Evolutionary conservation across 1,140 invertebrate genomes (phyloP), one percentile per base, ranked within the genome.

Genomic region (Zaprionus davidi): DNA sequence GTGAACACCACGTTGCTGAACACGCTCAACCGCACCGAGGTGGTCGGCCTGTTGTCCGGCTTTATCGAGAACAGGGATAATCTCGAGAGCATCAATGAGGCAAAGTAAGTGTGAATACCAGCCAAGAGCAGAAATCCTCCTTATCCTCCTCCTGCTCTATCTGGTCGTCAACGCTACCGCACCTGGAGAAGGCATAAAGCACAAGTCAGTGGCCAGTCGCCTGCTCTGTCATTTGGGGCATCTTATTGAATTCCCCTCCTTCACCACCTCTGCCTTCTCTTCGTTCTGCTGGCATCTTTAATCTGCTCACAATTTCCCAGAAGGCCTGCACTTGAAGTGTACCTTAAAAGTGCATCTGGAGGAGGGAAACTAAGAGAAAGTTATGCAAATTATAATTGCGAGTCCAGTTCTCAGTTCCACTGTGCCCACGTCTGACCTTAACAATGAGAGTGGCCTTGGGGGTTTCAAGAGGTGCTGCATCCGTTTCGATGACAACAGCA

Each of bases 21-120:
- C 46, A 83, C 36, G 28, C 74, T 91, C 13, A 92, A 92, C 70
- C 78, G 91, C 44, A 81, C 91, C n/a, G 91, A 92, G 78, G 79
- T 92, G 57, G 82, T 92, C 57, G 73, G 63, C 63, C 75, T 92
- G 17, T 77, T 92, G 12, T 82, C 91, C 9, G 76, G 80, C 57
- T 91, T 92, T 20, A 92, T 92, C 64, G 91, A 92, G n/a, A 92
- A 92, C 62, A 82, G 79, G 17, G 90, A 92, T 67, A 87, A 91
- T 81, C 81, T 92, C 36, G 72, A 85, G 49, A 92, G 70, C 73
- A 91, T 92, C 67, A 91, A 91, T 41, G 86, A 91, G 60, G 91
- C 91, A 59, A 92, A 92, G 91, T 92, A 66, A 91, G 91, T 92
- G 34, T 15, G 28, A 13, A 44, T 34, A 17, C 34, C 5, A 44